phyloP scores from a whole-genome alignment of 2,113 vertebrate species.

The Ammospiza nelsoni region DNA sequence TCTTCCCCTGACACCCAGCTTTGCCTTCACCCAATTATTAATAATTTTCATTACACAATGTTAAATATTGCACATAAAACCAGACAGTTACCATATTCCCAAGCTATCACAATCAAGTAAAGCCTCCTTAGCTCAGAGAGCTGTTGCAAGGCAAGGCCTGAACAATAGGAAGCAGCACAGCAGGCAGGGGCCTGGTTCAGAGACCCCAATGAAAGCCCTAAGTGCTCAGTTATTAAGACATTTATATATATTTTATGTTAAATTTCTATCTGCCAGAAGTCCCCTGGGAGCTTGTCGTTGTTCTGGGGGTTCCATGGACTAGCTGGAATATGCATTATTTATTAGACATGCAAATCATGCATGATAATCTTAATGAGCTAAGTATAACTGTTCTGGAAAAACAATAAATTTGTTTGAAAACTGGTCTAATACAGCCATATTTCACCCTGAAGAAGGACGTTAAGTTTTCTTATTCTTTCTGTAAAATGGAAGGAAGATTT shows the following conservation, averaged over 20 bases:
- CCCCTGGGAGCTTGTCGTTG: background rate
- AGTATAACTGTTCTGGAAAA: background rate
- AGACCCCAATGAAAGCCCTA: background rate
- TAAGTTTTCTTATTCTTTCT: background rate
- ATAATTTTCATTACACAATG: background rate
- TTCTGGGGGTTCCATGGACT: background rate
- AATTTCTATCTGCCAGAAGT: background rate
- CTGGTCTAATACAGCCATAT: background rate
- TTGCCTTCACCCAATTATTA: background rate
- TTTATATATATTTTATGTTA: background rate
- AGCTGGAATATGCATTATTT: constrained; percentile 17
- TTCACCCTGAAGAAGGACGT: background rate
- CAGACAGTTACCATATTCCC: background rate
- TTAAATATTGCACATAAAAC: background rate
- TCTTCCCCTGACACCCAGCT: background rate
- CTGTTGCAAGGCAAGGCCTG: background rate
- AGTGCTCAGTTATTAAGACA: background rate
- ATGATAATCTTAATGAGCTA: background rate
- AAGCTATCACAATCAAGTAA: background rate
- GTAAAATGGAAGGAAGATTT: background rate
- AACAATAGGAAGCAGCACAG: background rate
- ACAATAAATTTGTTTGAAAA: background rate
- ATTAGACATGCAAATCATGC: constrained; percentile 2
- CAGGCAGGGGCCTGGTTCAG: background rate
- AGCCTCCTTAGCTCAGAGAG: background rate